phyloP scores from a whole-genome alignment of 2,888 invertebrate species.

The Sycophila texana region DNA sequence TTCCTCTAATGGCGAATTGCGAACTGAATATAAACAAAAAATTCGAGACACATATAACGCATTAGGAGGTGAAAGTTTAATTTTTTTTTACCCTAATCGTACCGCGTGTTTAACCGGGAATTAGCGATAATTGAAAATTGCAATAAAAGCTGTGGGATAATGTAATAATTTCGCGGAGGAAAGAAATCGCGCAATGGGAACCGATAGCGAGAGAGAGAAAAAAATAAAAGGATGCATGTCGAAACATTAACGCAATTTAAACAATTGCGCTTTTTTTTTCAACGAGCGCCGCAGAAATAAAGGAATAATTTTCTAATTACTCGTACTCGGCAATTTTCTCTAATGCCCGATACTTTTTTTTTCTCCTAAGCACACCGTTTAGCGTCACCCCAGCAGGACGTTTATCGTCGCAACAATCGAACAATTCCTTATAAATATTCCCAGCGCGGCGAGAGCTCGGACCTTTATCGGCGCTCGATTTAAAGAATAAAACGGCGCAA shows the following conservation, averaged over 20 bases:
- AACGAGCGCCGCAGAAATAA: neutral
- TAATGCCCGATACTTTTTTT: constrained; percentile 30
- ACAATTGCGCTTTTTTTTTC: constrained; percentile 12
- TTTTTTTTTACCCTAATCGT: too few relatives aligned
- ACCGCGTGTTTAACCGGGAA: too few relatives aligned
- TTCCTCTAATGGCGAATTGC: too few relatives aligned
- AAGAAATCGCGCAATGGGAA: constrained; percentile 30
- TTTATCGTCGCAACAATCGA: constrained; percentile 39
- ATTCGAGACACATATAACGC: too few relatives aligned
- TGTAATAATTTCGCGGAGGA: constrained; percentile 1
- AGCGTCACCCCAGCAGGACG: constrained; percentile 1
- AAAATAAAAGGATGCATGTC: constrained; percentile 2
- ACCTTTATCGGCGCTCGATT: constrained; percentile 5
- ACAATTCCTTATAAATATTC: constrained; percentile 43
- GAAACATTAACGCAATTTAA: constrained; percentile 26
- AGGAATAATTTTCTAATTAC: constrained; percentile 44
- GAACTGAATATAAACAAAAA: too few relatives aligned
- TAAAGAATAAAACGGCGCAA: constrained; percentile 24
- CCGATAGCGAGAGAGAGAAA: neutral
- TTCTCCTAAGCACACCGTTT: neutral
- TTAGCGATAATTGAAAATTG: neutral
- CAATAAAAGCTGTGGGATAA: neutral
- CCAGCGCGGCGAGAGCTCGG: neutral
- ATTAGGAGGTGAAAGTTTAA: too few relatives aligned
- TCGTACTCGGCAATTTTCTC: constrained; percentile 17